Conservation (phyloP, 2,113 vertebrate species). For the Girardinichthys multiradiatus region DNA sequence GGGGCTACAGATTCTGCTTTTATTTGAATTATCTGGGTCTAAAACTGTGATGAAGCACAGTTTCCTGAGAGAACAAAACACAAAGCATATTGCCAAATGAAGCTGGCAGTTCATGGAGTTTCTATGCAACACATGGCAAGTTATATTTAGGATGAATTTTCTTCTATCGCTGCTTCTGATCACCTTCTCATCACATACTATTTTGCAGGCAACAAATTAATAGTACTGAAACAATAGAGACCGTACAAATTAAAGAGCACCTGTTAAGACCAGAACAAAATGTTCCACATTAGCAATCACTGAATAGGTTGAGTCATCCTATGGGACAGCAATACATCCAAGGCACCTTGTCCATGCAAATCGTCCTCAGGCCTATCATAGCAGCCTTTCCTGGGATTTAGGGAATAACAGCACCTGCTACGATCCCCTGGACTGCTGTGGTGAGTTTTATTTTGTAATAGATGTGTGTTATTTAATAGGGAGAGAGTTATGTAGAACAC, state of each 20-base stretch:
- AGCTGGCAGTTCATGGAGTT: neutral
- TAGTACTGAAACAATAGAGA: neutral
- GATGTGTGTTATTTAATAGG: constrained; percentile 53
- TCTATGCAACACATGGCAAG: neutral
- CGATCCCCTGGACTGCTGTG: constrained; percentile 11
- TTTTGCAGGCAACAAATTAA: constrained; percentile 7
- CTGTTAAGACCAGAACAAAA: neutral
- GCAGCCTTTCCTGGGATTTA: constrained; percentile 34
- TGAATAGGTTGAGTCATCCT: constrained; percentile 1
- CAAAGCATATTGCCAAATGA: neutral
- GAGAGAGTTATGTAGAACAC: constrained; percentile 24
- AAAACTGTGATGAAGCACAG: neutral
- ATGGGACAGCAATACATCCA: constrained; percentile 11
- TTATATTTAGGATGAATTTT: neutral
- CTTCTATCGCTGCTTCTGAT: neutral
- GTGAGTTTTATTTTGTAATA: constrained; percentile 6
- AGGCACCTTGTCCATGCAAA: neutral
- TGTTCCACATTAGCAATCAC: neutral
- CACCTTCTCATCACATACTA: constrained; percentile 7
- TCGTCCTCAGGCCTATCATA: constrained; percentile 6
- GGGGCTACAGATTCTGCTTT: no score
- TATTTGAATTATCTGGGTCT: neutral
- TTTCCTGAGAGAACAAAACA: neutral
- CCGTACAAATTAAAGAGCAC: neutral
- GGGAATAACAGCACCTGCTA: constrained; percentile 11